Base-by-base conservation (phyloP, 2,113 vertebrate species). In the Syngnathus typhle region DNA sequence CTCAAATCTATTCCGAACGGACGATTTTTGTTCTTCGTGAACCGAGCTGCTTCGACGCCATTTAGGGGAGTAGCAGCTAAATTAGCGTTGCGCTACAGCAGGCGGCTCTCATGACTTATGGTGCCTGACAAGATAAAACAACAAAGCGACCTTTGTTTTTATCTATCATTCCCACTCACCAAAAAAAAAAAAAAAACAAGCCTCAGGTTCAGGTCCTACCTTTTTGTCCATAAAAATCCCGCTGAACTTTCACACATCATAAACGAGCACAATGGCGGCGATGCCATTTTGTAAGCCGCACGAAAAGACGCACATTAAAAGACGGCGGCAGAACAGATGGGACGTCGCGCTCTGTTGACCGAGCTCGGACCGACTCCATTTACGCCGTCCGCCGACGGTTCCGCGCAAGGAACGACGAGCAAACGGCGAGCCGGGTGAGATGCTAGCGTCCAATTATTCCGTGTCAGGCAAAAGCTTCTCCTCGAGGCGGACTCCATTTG, bases 111-210 rank as follows among this genome's bases (percentile, higher is more conserved):
- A 82, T 60, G 73, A 76, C 74, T 77, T 81, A 88, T 81, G 73
- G 78, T 58, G 69, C 79, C 65, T 83, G 81, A 87, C 76, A 59
- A 65, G 47, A 77, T 58, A 78, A 78, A 70, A 56, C 72, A 68
- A 77, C 73, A 79, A 83, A 27, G 73, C 88, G 89, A 88, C 89
- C 87, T 91, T 91, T 89, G 73, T 43, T 87, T 89, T 90, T 87
- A 90, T 88, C 82, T 83, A 81, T 82, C 79, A 82, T 90, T 88
- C 82, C 65, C 32, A 12, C 58, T 56, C 68, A 71, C 39, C 60
- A 74, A 78, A 85, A 51, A 51, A n/a, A 6, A 51, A 51, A 51
- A 6, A 19, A 9, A 51, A 51, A 51, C 12, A 13, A 61, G 19
- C 60, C 10, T 61, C n/a, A 13, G 18, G n/a, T 62, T 62, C 60